phyloP scores from a whole-genome alignment of 2,797 vertebrate species.

The Myoxocephalus aenaeus region DNA sequence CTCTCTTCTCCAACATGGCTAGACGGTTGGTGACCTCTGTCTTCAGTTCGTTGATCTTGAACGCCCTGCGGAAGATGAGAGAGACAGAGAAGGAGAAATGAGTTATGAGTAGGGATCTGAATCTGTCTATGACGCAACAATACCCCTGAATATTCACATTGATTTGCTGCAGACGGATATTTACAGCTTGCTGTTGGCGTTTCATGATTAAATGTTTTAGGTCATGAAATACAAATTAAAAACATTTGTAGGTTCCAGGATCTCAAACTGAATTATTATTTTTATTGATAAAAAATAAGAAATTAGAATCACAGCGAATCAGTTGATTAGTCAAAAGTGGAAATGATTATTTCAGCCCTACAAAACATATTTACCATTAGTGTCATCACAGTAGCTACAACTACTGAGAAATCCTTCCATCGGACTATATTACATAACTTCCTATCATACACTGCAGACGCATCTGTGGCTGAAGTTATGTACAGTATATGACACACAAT shows the following conservation, averaged over 20 bases:
- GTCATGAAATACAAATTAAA: background rate
- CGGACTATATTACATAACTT: background rate
- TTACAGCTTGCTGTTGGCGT: background rate
- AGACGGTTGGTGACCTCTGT: conserved; percentile 91
- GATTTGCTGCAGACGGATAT: background rate
- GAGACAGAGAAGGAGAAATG: background rate
- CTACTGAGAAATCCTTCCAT: background rate
- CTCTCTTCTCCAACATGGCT: conserved; percentile 92
- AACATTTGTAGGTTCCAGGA: background rate
- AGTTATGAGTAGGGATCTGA: background rate
- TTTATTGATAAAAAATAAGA: background rate
- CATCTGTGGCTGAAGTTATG: background rate
- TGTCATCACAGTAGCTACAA: background rate
- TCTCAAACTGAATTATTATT: conserved; percentile 1
- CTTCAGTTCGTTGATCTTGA: conserved; percentile 95
- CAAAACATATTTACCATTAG: background rate
- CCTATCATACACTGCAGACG: background rate
- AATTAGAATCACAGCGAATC: background rate
- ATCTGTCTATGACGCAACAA: background rate
- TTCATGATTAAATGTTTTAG: background rate
- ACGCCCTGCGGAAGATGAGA: conserved; percentile 81
- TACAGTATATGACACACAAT: background rate
- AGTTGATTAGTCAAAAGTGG: background rate
- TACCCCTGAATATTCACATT: background rate
- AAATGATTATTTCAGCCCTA: too few species aligned